Percentiles rank a stretch among this genome's conserved stretches.
phyloP scores from a whole-genome alignment of 2,888 invertebrate genomes.

The Conops quadrifasciatus region DNA sequence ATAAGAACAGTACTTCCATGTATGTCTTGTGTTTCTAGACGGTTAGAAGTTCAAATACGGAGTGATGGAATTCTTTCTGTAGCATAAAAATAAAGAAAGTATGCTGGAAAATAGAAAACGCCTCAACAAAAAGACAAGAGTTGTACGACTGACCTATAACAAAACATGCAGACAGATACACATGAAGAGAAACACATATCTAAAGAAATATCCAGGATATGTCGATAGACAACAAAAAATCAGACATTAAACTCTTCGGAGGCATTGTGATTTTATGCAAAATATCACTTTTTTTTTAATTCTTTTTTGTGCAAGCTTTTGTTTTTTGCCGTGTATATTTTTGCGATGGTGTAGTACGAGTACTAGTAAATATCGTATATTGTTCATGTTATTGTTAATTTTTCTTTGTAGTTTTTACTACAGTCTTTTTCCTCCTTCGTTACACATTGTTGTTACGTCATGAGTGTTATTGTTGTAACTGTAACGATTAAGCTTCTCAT shows the following conservation, averaged over 20 bases:
- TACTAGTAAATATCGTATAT: too few species aligned
- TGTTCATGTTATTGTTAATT: constrained; percentile 16
- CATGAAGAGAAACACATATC: too few species aligned
- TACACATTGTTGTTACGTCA: not conserved
- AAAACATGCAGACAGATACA: too few species aligned
- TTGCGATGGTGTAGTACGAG: too few species aligned
- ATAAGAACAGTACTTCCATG: constrained; percentile 10
- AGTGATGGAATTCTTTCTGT: not conserved
- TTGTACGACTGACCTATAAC: constrained; percentile 40
- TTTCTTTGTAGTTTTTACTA: constrained; percentile 13
- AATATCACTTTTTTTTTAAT: constrained; percentile 23
- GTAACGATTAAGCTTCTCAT: not conserved
- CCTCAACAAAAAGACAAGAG: constrained; percentile 23
- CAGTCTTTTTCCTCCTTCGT: not conserved
- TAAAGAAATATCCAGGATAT: not conserved
- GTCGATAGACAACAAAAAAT: constrained; percentile 29
- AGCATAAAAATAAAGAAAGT: constrained; percentile 14
- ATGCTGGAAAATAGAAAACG: constrained; percentile 21
- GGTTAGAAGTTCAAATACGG: constrained; percentile 18
- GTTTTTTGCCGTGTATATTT: constrained; percentile 7
- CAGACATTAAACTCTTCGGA: not conserved
- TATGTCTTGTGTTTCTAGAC: not conserved
- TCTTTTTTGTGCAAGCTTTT: constrained; percentile 13
- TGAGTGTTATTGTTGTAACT: constrained; percentile 17
- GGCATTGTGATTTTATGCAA: constrained; percentile 15